Base-by-base conservation (phyloP, 2,113 vertebrate genomes). In the Zosterops pallidus region DNA sequence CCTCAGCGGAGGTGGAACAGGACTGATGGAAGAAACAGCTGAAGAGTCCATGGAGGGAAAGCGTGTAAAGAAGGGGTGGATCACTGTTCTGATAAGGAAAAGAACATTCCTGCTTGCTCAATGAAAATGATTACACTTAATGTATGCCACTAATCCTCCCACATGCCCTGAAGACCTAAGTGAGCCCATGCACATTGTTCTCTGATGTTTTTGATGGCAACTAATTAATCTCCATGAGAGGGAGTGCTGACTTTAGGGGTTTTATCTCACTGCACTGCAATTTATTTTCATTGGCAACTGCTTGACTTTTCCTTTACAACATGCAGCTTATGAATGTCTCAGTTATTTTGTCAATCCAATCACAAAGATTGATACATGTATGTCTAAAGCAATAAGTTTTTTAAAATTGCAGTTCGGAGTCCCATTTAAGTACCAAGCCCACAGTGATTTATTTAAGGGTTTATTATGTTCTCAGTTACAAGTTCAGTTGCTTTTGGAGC, bases 191-290 rank as follows among this genome's bases (percentile, higher is more conserved):
- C 41, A 89, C 39, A 84, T 83, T 89, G 57, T 91, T 89, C 83
- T 83, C 64, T 84, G 62, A 82, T 87, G 41, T 37, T 89, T 94
- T 56, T 94, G 69, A 91, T 67, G 42, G 44, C 33, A 91, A 53
- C 69, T 71, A 93, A 94, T 91, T 94, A 75, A 92, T 68, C 77
- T 78, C 95, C 83, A 94, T 80, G 25, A 91, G 89, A 87, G 12
- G 57, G 65, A 91, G 41, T 71, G 83, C 29, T 65, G 80, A 89
- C n/a, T 90, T 96, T 6, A 85, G 62, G 55, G 63, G 37, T 62
- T 92, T 89, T 82, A 91, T 93, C 77, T 94, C 70, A 64, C 46
- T 63, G 42, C 69, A 46, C 60, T 79, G 41, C 70, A 87, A 69
- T 85, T 94, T 92, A 46, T 79, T 96, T 95, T 84, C 86, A 60